Evolutionary conservation across 2,113 vertebrate species (phyloP).

Genomic region (Lutjanus erythropterus): DNA sequence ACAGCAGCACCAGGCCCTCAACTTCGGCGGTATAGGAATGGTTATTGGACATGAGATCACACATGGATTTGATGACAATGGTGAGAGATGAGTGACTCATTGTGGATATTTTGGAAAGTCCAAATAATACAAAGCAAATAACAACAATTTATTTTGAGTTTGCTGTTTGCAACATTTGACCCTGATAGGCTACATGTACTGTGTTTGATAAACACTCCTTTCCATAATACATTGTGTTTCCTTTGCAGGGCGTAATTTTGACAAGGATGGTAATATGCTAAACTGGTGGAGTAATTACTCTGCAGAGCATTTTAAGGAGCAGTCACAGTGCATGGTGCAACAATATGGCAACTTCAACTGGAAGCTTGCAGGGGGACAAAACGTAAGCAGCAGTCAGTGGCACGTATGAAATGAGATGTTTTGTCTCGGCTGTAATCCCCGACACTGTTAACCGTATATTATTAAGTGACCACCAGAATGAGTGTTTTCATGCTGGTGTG

Average conservation of each 20-base stretch:
- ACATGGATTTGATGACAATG: conserved; percentile 97
- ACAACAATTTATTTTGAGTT: conserved; percentile 4
- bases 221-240: conserved; percentile 14
- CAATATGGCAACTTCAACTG: conserved; percentile 95
- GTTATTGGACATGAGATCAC: conserved; percentile 98
- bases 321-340: conserved; percentile 93
- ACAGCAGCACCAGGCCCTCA: conserved; percentile 94
- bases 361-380: conserved; percentile 93
- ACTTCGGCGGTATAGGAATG: conserved; percentile 98
- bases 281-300: conserved; percentile 99
- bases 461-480: conserved; percentile 15
- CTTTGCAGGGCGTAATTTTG: conserved; percentile 94
- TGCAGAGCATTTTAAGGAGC: conserved; percentile 90
- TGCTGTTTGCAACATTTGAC: background rate
- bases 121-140: conserved; percentile 1
- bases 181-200: background rate
- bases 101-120: background rate
- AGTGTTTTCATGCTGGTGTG: conserved; percentile 39
- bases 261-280: conserved; percentile 95
- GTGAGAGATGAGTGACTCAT: conserved; percentile 76
- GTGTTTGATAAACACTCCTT: conserved; percentile 26
- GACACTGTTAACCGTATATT: conserved; percentile 22
- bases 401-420: conserved; percentile 7
- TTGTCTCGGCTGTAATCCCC: conserved; percentile 19
- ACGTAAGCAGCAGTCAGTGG: conserved; percentile 79